Percentiles rank a stretch among this genome's conserved stretches.
Conservation (phyloP, 2,113 vertebrate genomes). For the Tenebrosternarchus preto region DNA sequence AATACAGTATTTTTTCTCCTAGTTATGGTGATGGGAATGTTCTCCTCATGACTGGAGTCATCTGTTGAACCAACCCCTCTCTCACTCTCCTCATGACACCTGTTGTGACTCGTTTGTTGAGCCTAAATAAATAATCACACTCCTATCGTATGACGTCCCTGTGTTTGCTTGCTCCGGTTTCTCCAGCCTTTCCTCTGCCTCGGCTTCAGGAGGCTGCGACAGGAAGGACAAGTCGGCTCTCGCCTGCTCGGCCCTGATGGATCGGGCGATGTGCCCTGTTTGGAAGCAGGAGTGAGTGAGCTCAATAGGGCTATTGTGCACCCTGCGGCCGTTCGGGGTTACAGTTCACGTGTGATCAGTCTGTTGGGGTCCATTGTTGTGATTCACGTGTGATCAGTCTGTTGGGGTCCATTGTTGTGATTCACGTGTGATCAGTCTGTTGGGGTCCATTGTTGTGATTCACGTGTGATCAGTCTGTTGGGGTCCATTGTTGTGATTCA, state of each 20-base stretch:
- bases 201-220: slow-evolving; percentile 61
- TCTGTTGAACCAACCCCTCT: neutral
- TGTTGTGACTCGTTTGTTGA: slow-evolving; percentile 54
- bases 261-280: slow-evolving; percentile 56
- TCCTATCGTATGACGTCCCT: slow-evolving; percentile 62
- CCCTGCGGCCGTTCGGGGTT: slow-evolving; percentile 38
- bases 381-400: slow-evolving; percentile 46
- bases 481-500: slow-evolving; percentile 15
- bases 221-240: slow-evolving; percentile 65
- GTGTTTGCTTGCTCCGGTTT: slow-evolving; percentile 35
- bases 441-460: slow-evolving; percentile 18
- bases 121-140: slow-evolving; percentile 70
- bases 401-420: slow-evolving; percentile 13
- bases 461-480: slow-evolving; percentile 43
- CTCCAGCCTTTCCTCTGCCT: slow-evolving; percentile 9
- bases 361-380: slow-evolving; percentile 2
- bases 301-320: slow-evolving; percentile 66
- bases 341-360: slow-evolving; percentile 39
- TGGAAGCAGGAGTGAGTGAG: slow-evolving; percentile 46
- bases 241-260: slow-evolving; percentile 55
- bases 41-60: no score
- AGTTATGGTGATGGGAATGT: neutral
- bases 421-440: slow-evolving; percentile 44
- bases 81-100: slow-evolving; percentile 20
- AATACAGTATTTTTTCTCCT: neutral